Percentiles rank a stretch among this genome's conserved stretches.
Conservation (phyloP, 1,140 invertebrate species). For the Forficula auricularia region DNA sequence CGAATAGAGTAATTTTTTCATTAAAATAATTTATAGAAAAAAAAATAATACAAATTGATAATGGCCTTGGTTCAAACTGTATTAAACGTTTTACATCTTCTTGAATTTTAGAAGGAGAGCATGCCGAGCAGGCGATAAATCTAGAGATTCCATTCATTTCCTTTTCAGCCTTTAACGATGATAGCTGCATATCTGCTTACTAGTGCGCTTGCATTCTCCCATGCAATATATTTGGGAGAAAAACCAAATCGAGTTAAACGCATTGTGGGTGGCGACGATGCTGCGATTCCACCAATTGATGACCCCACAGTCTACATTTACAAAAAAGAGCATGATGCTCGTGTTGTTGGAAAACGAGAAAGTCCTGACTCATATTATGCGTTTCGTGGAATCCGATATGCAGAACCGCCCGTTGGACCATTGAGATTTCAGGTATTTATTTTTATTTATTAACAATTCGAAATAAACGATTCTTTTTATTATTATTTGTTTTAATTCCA, state of each 20-base stretch:
- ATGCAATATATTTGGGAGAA: too few relatives aligned
- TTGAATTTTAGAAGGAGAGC: too few relatives aligned
- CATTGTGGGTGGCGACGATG: slow-evolving; percentile 37
- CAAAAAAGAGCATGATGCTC: slow-evolving; percentile 30
- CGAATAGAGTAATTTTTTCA: too few relatives aligned
- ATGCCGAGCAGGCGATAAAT: too few relatives aligned
- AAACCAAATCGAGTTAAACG: slow-evolving; percentile 24
- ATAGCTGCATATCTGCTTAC: too few relatives aligned
- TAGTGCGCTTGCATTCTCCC: too few relatives aligned
- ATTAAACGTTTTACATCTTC: too few relatives aligned
- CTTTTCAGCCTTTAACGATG: too few relatives aligned
- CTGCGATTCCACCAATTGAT: slow-evolving; percentile 35
- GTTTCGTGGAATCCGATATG: slow-evolving; percentile 55
- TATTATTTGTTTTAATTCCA: slow-evolving; percentile 2
- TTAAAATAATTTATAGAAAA: too few relatives aligned
- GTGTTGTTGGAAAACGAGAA: slow-evolving; percentile 31
- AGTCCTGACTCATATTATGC: slow-evolving; percentile 28
- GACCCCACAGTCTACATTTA: slow-evolving; percentile 38
- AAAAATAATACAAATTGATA: too few relatives aligned
- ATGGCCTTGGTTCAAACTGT: too few relatives aligned
- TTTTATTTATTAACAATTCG: not conserved
- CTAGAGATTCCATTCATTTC: too few relatives aligned
- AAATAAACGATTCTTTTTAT: not conserved
- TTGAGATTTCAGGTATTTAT: slow-evolving; percentile 41
- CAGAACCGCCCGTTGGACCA: slow-evolving; percentile 42